phyloP scores from a whole-genome alignment of 2,888 invertebrate genomes.

The Trichogramma evanescens region DNA sequence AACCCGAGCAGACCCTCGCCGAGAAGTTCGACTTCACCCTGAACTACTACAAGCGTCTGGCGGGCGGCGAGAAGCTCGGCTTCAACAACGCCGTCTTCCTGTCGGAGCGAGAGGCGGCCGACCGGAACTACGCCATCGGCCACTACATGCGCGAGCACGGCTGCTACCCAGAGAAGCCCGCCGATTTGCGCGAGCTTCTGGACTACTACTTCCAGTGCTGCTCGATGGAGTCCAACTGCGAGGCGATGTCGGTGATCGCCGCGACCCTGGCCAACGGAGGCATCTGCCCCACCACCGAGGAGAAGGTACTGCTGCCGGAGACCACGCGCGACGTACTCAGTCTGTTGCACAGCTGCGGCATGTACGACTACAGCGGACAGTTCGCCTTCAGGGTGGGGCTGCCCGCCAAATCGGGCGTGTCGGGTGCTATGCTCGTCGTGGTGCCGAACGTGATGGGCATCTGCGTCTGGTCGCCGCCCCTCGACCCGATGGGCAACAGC shows the following conservation, averaged over 20 bases:
- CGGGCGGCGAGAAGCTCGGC: slow-evolving; percentile 82
- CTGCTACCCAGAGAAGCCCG: slow-evolving; percentile 88
- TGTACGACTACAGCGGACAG: slow-evolving; percentile 95
- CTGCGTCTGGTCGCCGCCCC: slow-evolving; percentile 86
- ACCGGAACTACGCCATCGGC: slow-evolving; percentile 93
- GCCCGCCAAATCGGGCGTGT: slow-evolving; percentile 87
- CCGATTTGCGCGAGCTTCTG: slow-evolving; percentile 85
- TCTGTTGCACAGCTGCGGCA: slow-evolving; percentile 96
- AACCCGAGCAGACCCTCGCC: slow-evolving; percentile 81
- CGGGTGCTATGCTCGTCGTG: slow-evolving; percentile 85
- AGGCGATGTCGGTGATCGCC: slow-evolving; percentile 87
- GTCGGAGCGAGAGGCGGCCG: slow-evolving; percentile 94
- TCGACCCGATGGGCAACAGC: slow-evolving; percentile 87
- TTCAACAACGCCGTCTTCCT: slow-evolving; percentile 96
- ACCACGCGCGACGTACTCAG: slow-evolving; percentile 92
- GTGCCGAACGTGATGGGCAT: slow-evolving; percentile 96
- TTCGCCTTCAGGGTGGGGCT: slow-evolving; percentile 92
- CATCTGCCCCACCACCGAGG: slow-evolving; percentile 94
- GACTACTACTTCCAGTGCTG: slow-evolving; percentile 98
- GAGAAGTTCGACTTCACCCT: slow-evolving; percentile 89
- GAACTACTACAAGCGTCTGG: slow-evolving; percentile 78
- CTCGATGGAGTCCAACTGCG: slow-evolving; percentile 91
- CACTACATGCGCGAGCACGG: slow-evolving; percentile 97
- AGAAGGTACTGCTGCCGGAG: slow-evolving; percentile 82
- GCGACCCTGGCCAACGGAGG: slow-evolving; percentile 96